phyloP scores from a whole-genome alignment of 1,140 invertebrate species.

The Popillia japonica region DNA sequence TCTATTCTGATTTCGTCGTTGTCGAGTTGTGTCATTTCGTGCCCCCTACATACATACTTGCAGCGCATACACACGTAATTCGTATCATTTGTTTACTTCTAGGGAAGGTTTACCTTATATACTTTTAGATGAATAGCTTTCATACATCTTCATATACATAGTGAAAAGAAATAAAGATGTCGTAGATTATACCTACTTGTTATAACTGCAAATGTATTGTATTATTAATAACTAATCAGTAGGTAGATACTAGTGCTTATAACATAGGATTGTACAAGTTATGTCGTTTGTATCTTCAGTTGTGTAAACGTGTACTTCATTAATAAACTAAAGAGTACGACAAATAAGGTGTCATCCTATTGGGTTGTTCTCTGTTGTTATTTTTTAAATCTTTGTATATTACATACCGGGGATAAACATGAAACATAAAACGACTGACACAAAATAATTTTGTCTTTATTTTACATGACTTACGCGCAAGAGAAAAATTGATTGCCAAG shows the following conservation, averaged over 20 bases:
- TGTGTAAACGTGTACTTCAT: neutral
- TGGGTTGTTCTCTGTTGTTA: neutral
- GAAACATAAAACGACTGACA: neutral
- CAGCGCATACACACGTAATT: too few species aligned
- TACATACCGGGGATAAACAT: neutral
- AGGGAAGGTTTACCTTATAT: too few species aligned
- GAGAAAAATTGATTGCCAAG: neutral
- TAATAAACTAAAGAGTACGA: neutral
- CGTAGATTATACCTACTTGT: too few species aligned
- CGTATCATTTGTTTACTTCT: too few species aligned
- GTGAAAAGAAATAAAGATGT: too few species aligned
- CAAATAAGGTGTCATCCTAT: conserved; percentile 11
- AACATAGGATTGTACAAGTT: neutral
- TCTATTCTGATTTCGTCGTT: too few species aligned
- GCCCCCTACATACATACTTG: too few species aligned
- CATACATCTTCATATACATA: too few species aligned
- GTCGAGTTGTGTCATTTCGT: too few species aligned
- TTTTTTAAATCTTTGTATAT: neutral
- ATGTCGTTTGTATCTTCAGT: neutral
- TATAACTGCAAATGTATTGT: too few species aligned
- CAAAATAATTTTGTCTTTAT: neutral
- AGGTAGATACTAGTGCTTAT: neutral
- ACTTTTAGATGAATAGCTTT: too few species aligned
- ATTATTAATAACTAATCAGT: conserved; percentile 4
- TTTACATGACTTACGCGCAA: neutral